Evolutionary conservation across 2,797 vertebrate genomes (phyloP).

Genomic region (Lycodopsis pacificus): DNA sequence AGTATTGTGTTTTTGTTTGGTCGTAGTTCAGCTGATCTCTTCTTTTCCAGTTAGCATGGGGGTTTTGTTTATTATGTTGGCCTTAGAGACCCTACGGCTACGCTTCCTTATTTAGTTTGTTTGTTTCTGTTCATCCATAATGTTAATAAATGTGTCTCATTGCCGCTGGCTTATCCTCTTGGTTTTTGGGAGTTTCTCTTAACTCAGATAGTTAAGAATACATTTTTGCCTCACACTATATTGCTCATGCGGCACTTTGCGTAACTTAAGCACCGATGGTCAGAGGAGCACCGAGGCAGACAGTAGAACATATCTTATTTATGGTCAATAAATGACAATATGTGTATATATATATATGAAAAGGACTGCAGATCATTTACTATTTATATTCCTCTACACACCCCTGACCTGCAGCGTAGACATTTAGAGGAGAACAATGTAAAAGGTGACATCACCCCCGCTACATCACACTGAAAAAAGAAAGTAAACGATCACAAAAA

Average conservation of each 20-base stretch:
- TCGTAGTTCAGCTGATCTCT: too few species aligned
- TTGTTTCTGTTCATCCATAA: too few species aligned
- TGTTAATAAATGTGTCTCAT: too few species aligned
- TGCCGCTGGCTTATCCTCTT: not conserved
- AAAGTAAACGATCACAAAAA: slow-evolving; percentile 12
- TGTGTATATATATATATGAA: slow-evolving; percentile 48
- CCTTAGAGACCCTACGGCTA: too few species aligned
- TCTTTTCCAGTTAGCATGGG: too few species aligned
- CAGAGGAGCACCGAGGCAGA: slow-evolving; percentile 32
- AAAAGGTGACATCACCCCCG: not conserved
- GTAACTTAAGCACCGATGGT: slow-evolving; percentile 23
- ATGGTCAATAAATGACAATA: too few species aligned
- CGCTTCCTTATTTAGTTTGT: too few species aligned
- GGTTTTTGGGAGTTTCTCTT: not conserved
- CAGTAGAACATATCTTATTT: slow-evolving; percentile 59
- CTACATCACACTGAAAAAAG: not conserved
- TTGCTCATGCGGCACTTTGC: not conserved
- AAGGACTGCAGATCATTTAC: not conserved
- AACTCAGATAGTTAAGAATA: not conserved
- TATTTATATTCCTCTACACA: not conserved
- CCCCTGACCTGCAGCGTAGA: not conserved
- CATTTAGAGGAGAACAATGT: not conserved
- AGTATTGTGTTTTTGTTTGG: too few species aligned
- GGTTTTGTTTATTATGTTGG: too few species aligned
- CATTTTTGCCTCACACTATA: not conserved